phyloP scores from a whole-genome alignment of 2,113 vertebrate species.

The Entomyzon cyanotis region DNA sequence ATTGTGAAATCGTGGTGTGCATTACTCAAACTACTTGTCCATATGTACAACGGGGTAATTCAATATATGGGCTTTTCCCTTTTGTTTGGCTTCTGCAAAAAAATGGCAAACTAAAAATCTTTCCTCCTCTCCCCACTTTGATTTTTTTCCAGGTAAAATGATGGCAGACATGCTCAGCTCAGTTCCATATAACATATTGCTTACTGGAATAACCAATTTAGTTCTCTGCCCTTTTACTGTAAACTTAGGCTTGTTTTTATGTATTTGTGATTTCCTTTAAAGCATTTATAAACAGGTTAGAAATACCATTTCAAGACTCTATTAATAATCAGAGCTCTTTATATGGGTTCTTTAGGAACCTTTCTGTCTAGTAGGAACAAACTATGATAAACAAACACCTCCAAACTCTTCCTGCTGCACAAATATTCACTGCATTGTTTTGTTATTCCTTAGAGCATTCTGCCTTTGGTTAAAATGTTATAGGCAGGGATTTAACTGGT shows the following conservation, averaged over 20 bases:
- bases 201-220: constrained; percentile 24
- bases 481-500: not conserved
- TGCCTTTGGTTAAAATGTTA: not conserved
- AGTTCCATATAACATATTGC: not conserved
- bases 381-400: constrained; percentile 42
- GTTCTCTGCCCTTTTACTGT: constrained; percentile 24
- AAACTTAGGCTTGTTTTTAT: not conserved
- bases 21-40: constrained; percentile 12
- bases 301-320: not conserved
- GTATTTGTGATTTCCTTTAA: constrained; percentile 36
- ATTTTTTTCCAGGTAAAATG: constrained; percentile 7
- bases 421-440: constrained; percentile 17
- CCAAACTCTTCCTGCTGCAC: constrained; percentile 27
- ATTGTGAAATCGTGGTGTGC: not conserved
- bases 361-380: constrained; percentile 5
- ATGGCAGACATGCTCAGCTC: not conserved
- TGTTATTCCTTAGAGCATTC: constrained; percentile 20
- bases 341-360: not conserved
- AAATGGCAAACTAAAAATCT: not conserved
- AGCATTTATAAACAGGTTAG: constrained; percentile 30
- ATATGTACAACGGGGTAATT: not conserved
- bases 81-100: constrained; percentile 9
- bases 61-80: not conserved
- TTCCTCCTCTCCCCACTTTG: not conserved
- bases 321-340: constrained; percentile 40